Conservation (phyloP, 2,888 invertebrate species). For the Carabus problematicus region DNA sequence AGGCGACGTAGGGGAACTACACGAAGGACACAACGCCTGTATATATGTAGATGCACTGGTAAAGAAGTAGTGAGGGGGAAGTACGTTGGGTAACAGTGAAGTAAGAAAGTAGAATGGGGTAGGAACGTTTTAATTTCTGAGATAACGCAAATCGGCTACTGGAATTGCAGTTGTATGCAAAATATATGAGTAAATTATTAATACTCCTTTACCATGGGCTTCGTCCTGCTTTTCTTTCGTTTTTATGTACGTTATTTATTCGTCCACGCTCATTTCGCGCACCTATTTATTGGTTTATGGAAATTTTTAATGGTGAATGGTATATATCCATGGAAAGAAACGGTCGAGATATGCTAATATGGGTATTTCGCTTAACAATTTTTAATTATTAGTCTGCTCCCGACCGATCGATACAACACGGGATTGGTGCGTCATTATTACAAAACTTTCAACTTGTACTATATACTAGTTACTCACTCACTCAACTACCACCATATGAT, state of each 20-base stretch:
- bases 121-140: conserved; percentile 39
- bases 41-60: background rate
- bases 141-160: conserved; percentile 41
- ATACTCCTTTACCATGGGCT: conserved; percentile 12
- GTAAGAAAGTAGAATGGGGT: conserved; percentile 2
- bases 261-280: conserved; percentile 31
- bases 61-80: background rate
- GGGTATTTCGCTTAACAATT: background rate
- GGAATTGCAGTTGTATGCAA: conserved; percentile 41
- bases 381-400: conserved; percentile 5
- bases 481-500: too few species aligned
- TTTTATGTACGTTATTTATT: conserved; percentile 41
- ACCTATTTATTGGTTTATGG: conserved; percentile 43
- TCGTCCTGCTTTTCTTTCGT: conserved; percentile 9
- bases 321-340: conserved; percentile 30
- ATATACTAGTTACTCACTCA: too few species aligned
- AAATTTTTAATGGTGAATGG: conserved; percentile 38
- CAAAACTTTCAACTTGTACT: too few species aligned
- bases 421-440: too few species aligned
- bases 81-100: conserved; percentile 14
- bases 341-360: conserved; percentile 37
- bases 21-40: conserved; percentile 5
- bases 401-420: background rate
- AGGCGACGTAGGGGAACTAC: conserved; percentile 25
- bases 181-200: conserved; percentile 41